A percentile compares a stretch with the other conserved stretches of the same genome.
These are phyloP conservation scores for Onychorhynchus coronatus DNA, from an alignment of 2,113 vertebrate species.

Conservation along the genomic window DNA sequence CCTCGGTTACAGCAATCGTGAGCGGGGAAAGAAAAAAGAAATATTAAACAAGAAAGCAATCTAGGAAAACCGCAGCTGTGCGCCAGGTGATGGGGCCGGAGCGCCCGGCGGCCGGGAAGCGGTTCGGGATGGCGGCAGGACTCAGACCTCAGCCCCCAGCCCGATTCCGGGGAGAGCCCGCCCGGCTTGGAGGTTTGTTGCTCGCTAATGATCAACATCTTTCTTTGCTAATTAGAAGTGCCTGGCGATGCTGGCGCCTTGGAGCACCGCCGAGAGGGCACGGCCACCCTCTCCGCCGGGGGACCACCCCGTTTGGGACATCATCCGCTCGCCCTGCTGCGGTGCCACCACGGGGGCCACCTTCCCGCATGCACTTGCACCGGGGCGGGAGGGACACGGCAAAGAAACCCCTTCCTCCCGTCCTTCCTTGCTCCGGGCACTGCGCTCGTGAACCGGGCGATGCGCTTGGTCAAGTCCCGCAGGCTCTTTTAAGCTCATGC, in stretches of 20 bases:
- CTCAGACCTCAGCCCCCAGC: background rate
- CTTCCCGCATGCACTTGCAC: background rate
- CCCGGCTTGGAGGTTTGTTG: background rate
- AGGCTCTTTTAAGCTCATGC: background rate
- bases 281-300: background rate
- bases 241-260: background rate
- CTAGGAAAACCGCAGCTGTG: background rate
- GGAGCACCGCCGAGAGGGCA: background rate
- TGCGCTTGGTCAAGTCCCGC: background rate
- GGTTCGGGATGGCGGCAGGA: background rate
- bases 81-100: background rate
- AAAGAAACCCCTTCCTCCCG: background rate
- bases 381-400: too few relatives aligned
- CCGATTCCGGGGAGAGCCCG: background rate
- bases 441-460: accelerated
- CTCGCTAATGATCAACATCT: background rate
- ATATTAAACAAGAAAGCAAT: background rate
- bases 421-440: background rate
- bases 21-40: accelerated
- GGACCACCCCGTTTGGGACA: background rate
- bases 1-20: background rate
- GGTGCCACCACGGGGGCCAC: background rate
- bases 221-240: background rate
- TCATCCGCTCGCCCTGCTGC: background rate
- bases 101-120: background rate